Evolutionary conservation across 2,113 vertebrate genomes (phyloP).

Genomic region (Isurus oxyrinchus): DNA sequence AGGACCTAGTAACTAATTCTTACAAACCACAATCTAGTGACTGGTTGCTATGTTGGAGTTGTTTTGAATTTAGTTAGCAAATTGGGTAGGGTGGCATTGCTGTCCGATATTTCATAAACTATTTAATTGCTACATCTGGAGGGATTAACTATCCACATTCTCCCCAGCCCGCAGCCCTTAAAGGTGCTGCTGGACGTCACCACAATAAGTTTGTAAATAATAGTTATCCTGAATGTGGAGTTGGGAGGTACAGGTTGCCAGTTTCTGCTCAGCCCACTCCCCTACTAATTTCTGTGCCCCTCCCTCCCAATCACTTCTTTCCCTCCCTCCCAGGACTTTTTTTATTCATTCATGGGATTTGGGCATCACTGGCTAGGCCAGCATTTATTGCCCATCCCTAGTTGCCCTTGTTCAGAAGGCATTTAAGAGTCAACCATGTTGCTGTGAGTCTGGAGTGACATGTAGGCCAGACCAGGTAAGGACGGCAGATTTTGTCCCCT

Average conservation of each 20-base stretch:
- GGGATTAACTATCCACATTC: neutral
- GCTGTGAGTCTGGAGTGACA: too few relatives aligned
- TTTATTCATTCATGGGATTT: too few relatives aligned
- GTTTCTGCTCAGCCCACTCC: neutral
- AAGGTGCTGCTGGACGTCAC: neutral
- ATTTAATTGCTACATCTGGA: neutral
- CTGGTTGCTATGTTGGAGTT: neutral
- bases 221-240: neutral
- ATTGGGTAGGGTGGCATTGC: neutral
- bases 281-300: neutral
- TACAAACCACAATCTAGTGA: neutral
- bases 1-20: slow-evolving; percentile 43
- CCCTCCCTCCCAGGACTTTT: neutral
- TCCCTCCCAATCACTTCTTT: neutral
- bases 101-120: neutral
- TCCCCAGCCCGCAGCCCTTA: neutral
- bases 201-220: neutral
- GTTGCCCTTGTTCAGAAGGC: too few relatives aligned
- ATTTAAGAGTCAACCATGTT: too few relatives aligned
- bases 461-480: too few relatives aligned
- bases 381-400: too few relatives aligned
- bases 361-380: too few relatives aligned
- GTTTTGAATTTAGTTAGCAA: neutral
- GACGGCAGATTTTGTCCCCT: too few relatives aligned
- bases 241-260: neutral